Base-by-base conservation (phyloP, 2,113 vertebrate genomes). In the Typhlomys cinereus region DNA sequence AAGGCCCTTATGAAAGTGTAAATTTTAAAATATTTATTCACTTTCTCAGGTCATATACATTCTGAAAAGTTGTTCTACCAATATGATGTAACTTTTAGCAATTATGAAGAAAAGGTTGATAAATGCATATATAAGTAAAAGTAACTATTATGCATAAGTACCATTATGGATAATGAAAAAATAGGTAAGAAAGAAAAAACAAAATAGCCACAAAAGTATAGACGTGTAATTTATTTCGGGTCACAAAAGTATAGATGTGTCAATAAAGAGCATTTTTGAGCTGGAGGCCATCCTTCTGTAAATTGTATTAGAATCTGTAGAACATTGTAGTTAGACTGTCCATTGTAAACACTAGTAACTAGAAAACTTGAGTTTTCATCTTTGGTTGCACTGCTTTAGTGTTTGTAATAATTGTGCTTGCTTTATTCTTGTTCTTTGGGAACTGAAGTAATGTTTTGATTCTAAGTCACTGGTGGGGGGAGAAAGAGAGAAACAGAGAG, bases 131-230 rank as follows among this genome's bases (percentile, higher is more conserved):
- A 52, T 6, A 59, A 89, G 20, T 61, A 15, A 25, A 71, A 44
- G 83, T n/a, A n/a, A 73, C 61, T 76, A 31, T 1, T 69, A n/a
- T n/a, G n/a, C 59, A 79, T 91, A 36, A 67, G n/a, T n/a, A n/a
- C n/a, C n/a, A n/a, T n/a, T n/a, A n/a, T n/a, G n/a, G n/a, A n/a
- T 71, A 89, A 81, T 62, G 36, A 76, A 46, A n/a, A 25, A 81
- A 61, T 50, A 83, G 34, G 75, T 87, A 71, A 91, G 88, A 64
- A 6, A 82, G 27, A 75, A 81, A 90, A 90, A 21, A 13, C 79
- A 67, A 86, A 85, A 71, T 71, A 31, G n/a, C 70, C 20, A 70
- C 25, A 79, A 66, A 89, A 83, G 48, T 78, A 88, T 8, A 88
- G 39, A 83, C 70, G 36, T 10, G 41, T 57, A 67, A 73, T 48